These are phyloP conservation scores for Gallinago paraguaiae DNA, from an alignment of 2,113 vertebrate species.

Conservation along the genomic window DNA sequence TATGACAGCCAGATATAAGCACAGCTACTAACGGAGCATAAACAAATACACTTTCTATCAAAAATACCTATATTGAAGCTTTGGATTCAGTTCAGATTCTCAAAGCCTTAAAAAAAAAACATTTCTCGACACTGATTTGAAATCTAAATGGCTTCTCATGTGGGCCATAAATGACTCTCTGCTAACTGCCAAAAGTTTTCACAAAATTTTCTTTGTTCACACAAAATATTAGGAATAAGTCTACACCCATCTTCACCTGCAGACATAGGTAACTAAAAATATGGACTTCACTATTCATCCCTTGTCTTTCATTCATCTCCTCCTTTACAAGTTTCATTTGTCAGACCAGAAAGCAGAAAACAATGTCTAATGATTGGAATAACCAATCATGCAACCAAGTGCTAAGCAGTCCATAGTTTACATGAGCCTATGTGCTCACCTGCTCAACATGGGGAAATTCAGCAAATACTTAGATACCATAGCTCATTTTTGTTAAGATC, in stretches of 20 bases:
- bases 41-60: not conserved
- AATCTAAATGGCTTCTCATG: not conserved
- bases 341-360: not conserved
- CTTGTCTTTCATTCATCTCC: not conserved
- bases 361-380: not conserved
- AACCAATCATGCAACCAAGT: not conserved
- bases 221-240: not conserved
- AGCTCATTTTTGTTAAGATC: not conserved
- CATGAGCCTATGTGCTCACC: not conserved
- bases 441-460: not conserved
- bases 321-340: not conserved
- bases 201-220: not conserved
- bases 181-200: not conserved
- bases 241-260: not conserved
- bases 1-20: not conserved
- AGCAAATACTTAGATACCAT: not conserved
- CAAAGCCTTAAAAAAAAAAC: not conserved
- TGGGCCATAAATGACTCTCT: not conserved
- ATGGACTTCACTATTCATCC: not conserved
- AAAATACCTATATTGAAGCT: not conserved
- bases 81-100: not conserved
- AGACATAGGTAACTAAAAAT: not conserved
- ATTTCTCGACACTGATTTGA: not conserved
- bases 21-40: not conserved
- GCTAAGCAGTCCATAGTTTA: not conserved